Base-by-base conservation (phyloP, 2,113 vertebrate species). In the Saccopteryx bilineata region DNA sequence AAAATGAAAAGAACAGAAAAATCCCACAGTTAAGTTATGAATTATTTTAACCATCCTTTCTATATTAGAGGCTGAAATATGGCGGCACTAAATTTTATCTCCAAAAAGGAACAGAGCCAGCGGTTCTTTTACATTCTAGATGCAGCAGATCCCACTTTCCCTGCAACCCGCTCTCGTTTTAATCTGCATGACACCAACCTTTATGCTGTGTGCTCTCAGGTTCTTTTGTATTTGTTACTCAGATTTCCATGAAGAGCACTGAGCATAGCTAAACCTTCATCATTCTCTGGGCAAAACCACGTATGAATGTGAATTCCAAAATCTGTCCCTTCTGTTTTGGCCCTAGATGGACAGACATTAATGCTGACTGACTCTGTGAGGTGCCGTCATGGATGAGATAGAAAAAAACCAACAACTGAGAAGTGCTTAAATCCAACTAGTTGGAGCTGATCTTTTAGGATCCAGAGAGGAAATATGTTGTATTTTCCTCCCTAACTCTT, bases 191-290 rank as follows among this genome's bases (percentile, higher is more conserved):
- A 33, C 54, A 52, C 80, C 69, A 23, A 81, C 46, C 19, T 86
- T 76, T 69, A 79, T 61, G 31, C 68, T 63, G 23, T 84, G 78
- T 80, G 60, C 65, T 97, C 74, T 54, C 50, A 63, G 54, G 56
- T 94, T 63, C 31, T 86, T 89, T 46, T 71, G 23, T 31, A 92
- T 94, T 94, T 97, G 84, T 89, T 97, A 95, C 89, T 96, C 95
- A 96, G 91, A 96, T 93, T 91, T 94, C 92, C 89, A 61, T 28
- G 50, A 66, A 89, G 79, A 93, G 86, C 82, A 63, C 61, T 48
- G 65, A 69, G 63, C 85, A 94, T 74, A 96, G 48, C 68, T 94
- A 76, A 93, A 79, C 23, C 52, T 46, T 89, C 74, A 91, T 90
- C 81, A 94, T 82, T 91, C 88, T 91, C 69, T 76, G 88, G 78